Evolutionary conservation across 2,888 invertebrate genomes (phyloP).

Genomic region (Eilema caniola): DNA sequence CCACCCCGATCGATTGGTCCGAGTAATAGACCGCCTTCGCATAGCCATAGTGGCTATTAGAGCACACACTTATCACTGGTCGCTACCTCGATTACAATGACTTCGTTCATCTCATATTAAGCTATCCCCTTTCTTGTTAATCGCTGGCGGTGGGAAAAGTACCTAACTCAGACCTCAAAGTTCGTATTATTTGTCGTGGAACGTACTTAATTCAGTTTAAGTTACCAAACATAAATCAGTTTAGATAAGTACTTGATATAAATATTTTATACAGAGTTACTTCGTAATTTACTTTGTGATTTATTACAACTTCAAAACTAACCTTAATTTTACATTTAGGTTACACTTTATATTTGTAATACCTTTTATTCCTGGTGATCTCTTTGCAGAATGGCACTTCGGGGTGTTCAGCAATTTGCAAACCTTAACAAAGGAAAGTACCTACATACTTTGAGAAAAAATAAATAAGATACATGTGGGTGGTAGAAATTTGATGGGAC

Average conservation of each 20-base stretch:
- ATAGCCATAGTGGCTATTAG: background rate
- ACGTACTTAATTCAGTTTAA: slow-evolving; percentile 11
- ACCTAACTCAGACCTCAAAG: slow-evolving; percentile 31
- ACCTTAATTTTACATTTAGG: background rate
- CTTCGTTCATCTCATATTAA: background rate
- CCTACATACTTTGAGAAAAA: no score
- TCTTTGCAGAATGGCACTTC: no score
- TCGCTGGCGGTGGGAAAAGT: background rate
- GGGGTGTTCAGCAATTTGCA: no score
- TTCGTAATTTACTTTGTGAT: background rate
- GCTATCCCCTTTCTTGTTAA: background rate
- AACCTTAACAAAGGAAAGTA: no score
- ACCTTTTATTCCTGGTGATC: background rate
- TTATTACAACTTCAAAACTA: no score
- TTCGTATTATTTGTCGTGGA: slow-evolving; percentile 26
- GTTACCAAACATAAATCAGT: slow-evolving; percentile 4
- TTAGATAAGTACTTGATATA: background rate
- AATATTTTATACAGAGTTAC: no score
- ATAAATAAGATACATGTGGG: no score
- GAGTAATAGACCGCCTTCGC: no score
- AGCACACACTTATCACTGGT: background rate
- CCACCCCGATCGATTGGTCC: background rate
- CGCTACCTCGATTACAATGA: background rate
- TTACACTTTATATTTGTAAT: background rate
- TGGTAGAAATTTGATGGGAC: no score